These are phyloP conservation scores for Glaucomys volans DNA, from an alignment of 2,113 vertebrate genomes.

Conservation along the genomic window DNA sequence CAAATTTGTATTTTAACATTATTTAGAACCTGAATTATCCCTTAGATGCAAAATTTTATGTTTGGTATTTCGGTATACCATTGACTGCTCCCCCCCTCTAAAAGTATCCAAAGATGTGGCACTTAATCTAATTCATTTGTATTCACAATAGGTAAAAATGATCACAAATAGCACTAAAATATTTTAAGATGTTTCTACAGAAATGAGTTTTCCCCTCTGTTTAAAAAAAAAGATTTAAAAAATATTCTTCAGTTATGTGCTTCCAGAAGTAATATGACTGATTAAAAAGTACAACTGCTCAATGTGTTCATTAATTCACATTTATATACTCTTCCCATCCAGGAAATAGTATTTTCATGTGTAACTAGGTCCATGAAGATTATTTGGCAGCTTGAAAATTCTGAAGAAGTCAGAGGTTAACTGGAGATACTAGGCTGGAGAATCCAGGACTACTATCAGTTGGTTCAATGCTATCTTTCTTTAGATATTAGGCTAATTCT, in stretches of 20 bases:
- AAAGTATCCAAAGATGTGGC: slow-evolving; percentile 45
- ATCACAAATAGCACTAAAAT: slow-evolving; percentile 31
- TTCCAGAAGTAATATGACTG: neutral
- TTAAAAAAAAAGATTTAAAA: slow-evolving; percentile 57
- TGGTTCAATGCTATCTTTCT: neutral
- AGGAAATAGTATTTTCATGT: neutral
- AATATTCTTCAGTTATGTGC: slow-evolving; percentile 48
- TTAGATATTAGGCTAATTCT: neutral
- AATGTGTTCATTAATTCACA: neutral
- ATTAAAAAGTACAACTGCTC: slow-evolving; percentile 25
- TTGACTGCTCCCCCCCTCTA: neutral
- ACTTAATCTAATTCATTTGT: slow-evolving; percentile 7
- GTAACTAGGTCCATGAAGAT: neutral
- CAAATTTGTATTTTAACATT: slow-evolving; percentile 49
- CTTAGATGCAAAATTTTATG: slow-evolving; percentile 48
- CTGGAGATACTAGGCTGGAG: neutral
- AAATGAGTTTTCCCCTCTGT: neutral
- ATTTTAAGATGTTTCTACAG: slow-evolving; percentile 52
- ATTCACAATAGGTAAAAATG: slow-evolving; percentile 61
- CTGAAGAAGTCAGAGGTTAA: neutral
- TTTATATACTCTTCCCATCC: neutral
- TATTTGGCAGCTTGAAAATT: neutral
- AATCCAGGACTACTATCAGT: too few species aligned
- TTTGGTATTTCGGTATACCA: slow-evolving; percentile 40
- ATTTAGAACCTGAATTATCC: slow-evolving; percentile 62